Percentiles rank a stretch among this genome's conserved stretches.
Evolutionary conservation across 2,888 invertebrate genomes (phyloP).

Genomic region (Pachliopta kotzebuea): DNA sequence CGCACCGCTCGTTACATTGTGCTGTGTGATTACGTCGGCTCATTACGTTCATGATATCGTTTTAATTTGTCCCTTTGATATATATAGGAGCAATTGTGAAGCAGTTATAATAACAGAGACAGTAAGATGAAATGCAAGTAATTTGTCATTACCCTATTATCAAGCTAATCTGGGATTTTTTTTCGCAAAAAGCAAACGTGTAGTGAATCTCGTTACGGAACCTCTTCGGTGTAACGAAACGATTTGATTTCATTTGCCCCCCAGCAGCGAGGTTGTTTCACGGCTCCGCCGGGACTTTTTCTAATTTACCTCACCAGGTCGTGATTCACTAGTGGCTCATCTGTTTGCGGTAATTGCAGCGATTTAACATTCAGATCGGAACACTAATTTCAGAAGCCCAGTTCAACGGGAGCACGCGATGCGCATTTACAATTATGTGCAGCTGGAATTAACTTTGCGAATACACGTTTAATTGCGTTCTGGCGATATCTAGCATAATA

Average conservation of each 20-base stretch:
- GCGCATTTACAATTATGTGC: constrained; percentile 19
- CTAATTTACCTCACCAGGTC: constrained; percentile 25
- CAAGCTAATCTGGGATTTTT: too few species aligned
- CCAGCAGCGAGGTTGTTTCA: constrained; percentile 20
- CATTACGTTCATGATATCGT: constrained; percentile 6
- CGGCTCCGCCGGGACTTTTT: constrained; percentile 25
- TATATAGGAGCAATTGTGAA: constrained; percentile 5
- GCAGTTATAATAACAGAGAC: background rate
- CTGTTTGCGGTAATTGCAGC: constrained; percentile 39
- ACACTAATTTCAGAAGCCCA: constrained; percentile 33
- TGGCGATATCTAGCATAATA: too few species aligned
- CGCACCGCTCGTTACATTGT: constrained; percentile 11
- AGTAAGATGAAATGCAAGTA: too few species aligned
- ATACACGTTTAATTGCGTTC: constrained; percentile 12
- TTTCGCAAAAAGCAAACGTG: background rate
- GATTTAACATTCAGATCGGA: constrained; percentile 41
- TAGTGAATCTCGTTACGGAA: constrained; percentile 1
- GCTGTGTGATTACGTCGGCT: constrained; percentile 1
- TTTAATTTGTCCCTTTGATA: constrained; percentile 14
- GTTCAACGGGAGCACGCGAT: constrained; percentile 6
- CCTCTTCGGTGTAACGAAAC: constrained; percentile 22
- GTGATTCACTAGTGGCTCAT: constrained; percentile 31
- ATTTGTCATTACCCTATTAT: too few species aligned
- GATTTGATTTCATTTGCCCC: constrained; percentile 25
- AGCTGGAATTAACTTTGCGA: constrained; percentile 18